Evolutionary conservation across 2,797 vertebrate genomes (phyloP), one percentile per base, ranked within the genome.

Genomic region (Erethizon dorsatum): DNA sequence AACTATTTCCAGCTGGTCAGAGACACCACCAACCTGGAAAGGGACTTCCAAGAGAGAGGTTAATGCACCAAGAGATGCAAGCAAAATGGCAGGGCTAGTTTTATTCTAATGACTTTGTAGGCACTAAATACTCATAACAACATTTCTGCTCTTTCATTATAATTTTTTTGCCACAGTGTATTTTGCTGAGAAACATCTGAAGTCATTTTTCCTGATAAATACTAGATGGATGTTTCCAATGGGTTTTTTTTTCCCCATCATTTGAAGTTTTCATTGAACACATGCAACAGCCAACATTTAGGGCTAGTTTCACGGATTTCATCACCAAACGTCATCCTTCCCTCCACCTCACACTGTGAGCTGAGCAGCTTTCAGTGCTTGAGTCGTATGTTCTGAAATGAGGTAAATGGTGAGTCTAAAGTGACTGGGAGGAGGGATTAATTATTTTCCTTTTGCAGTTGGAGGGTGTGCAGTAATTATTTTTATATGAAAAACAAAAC

Each of bases 1-100:
- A 98, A 98, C 89, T 95, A 93, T 63, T 92, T 96, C 94, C 95
- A 97, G 93, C 96, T 97, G 96, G 91, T 96, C 37, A 88, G n/a
- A 85, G 59, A 89, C 80, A 91, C 78, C 47, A 80, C 56, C 12
- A 82, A 54, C 95, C 96, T 90, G 97, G 69, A 97, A 45, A 94
- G 61, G 96, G 75, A 52, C 96, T 97, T 97, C 93, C 95, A 97
- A 37, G 65, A 88, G 91, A 98, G 91, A 95, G 94, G 89, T 89
- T 82, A 94, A 94, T 88, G 63, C 1, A 1, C 83, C 88, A 12
- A 90, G 57, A 97, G 78, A 96, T 78, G 82, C 83, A 63, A 63
- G 77, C 88, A 93, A 92, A 93, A 86, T 37, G 83, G 69, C 56
- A 87, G 56, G 56, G 82, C 37, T 26, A 93, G 52, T 91, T 89